Percentiles rank a stretch among this genome's conserved stretches.
Evolutionary conservation across 2,797 vertebrate species (phyloP).

Genomic region (Amazona ochrocephala): DNA sequence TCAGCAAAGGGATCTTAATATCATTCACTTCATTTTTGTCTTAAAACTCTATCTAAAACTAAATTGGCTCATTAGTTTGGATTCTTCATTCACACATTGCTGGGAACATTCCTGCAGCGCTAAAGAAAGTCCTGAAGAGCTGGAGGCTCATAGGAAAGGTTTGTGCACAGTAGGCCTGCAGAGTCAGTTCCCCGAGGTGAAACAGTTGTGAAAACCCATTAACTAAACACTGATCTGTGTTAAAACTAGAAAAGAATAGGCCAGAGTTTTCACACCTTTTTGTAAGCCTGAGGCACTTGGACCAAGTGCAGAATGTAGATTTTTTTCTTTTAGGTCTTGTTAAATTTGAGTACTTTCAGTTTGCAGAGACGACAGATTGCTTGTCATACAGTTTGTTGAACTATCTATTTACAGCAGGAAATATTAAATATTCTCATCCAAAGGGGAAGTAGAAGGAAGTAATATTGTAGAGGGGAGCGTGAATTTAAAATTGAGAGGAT

Average conservation of each 20-base stretch:
- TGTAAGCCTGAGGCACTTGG: neutral
- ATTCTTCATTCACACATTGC: neutral
- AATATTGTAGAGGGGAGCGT: neutral
- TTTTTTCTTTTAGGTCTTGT: neutral
- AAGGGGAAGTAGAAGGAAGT: neutral
- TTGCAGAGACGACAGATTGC: neutral
- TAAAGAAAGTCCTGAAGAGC: neutral
- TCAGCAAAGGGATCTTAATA: neutral
- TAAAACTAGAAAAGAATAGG: neutral
- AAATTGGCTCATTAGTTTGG: neutral
- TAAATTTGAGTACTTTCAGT: neutral
- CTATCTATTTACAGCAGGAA: neutral
- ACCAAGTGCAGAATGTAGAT: neutral
- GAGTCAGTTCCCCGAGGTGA: neutral
- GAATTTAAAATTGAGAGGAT: neutral
- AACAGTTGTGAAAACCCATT: neutral
- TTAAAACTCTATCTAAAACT: neutral
- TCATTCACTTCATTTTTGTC: neutral
- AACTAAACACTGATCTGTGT: neutral
- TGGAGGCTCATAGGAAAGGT: accelerated
- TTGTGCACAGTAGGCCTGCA: neutral
- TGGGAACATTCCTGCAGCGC: neutral
- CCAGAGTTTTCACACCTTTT: neutral
- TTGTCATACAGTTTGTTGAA: neutral
- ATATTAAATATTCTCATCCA: neutral